Base-by-base conservation (phyloP, 2,797 vertebrate species). In the Enteromius afrohamiltoni region DNA sequence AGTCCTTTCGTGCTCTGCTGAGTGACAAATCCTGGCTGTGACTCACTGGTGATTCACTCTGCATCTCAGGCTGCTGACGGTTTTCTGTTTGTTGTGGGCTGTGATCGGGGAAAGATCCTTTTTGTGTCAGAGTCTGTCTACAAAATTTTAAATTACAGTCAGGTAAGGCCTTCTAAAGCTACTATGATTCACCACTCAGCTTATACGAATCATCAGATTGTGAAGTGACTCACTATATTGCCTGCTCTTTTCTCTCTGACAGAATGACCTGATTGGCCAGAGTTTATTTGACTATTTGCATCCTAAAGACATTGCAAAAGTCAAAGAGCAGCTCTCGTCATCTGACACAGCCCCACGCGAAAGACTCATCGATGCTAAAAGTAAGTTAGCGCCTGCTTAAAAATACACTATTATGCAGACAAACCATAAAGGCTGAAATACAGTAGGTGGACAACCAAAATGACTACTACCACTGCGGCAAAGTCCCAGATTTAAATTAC, bases 221-320 rank as follows among this genome's bases (percentile, higher is more conserved):
- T 75, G 34, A 60, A 53, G 45, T 77, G 34, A 60, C 40, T 45
- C 55, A 64, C 68, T n/a, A 16, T 16, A 60, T 42, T 3, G 10
- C 31, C 53, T 77, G n/a, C 9, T 77, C 4, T 60, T 67, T 26
- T 23, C 10, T 45, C 37, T 68, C 6, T 86, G 42, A 13, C 94
- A 99, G 97, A 89, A 96, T 80, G 98, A 99, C 91, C 93, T 99
- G 89, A 97, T 96, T 37, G 97, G 97, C 58, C 96, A 98, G 93
- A 99, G 97, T 91, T 89, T 99, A 88, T 98, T 99, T 77, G 97
- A 99, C 86, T 97, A 97, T 93, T 94, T 99, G 89, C 97, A 99
- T 87, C 97, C 95, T 88, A 99, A 99, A 95, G 98, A 99, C 90
- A 98, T 98, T 85, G 96, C 94, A 93, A 99, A 98, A 96, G 97